Base-by-base conservation (phyloP, 2,888 invertebrate species). In the Troides aeacus region DNA sequence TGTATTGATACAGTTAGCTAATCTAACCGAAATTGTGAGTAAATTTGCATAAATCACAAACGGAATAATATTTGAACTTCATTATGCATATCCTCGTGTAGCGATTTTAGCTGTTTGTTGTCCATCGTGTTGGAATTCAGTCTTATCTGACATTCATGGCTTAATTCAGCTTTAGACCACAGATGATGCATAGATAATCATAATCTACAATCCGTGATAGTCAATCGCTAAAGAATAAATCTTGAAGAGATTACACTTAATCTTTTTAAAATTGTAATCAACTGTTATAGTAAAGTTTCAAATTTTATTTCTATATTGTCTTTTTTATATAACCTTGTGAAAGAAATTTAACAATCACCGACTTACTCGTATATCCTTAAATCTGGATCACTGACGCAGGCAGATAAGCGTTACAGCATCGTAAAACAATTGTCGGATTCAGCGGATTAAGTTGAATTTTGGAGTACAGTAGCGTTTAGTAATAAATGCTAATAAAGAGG, bases 371-470 rank as follows among this genome's bases (percentile, higher is more conserved):
- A 53, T n/a, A 53, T 53, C n/a, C 10, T 23, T 58, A 30, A 46
- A 59, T 17, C 17, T 46, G 42, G 1, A 21, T 64, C 39, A 23
- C 42, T 65, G 24, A 65, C 24, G 18, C 36, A 60, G 60, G 60
- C 24, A 30, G 60, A 46, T 30, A 59, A 21, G 1, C 30, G 21
- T 53, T 57, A 57, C 15, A 10, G 10, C 10, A 18, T 23, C 39
- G 23, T 57, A 56, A 30, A 24, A 57, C 21, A 42, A 64, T 58
- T n/a, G 64, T 42, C 61, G n/a, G 61, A 57, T 57, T 64, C 57
- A 64, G 57, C 30, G 64, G 64, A 58, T 57, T 64, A 58, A 65
- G 58, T 58, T 65, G 56, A 10, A 18, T 58, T 65, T 57, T 15
- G 23, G 12, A 65, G 24, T 58, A 58, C n/a, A 42, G 58, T 24